Percentiles rank a stretch among this genome's conserved stretches.
phyloP scores from a whole-genome alignment of 2,797 vertebrate genomes.

The Moxostoma hubbsi region DNA sequence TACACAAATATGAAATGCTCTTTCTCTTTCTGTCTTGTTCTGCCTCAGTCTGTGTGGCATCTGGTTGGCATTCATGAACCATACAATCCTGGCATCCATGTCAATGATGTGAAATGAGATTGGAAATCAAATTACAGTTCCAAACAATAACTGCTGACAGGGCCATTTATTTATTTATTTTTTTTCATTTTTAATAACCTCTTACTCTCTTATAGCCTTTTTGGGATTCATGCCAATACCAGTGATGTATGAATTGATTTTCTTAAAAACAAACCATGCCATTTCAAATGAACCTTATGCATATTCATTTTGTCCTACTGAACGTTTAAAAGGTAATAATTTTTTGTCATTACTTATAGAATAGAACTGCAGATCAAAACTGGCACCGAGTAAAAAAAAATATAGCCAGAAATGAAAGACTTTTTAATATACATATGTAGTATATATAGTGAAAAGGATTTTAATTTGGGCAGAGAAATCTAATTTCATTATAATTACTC shows the following conservation, averaged over 20 bases:
- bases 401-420: conserved; percentile 24
- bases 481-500: conserved; percentile 32
- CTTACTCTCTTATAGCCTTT: conserved; percentile 49
- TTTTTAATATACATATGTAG: conserved; percentile 5
- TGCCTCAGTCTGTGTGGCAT: conserved; percentile 12
- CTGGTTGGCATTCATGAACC: conserved; percentile 56
- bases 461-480: conserved; percentile 26
- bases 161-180: conserved; percentile 57
- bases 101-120: conserved; percentile 60
- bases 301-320: conserved; percentile 28
- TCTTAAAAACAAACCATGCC: conserved; percentile 41
- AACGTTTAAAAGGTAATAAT: conserved; percentile 35
- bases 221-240: conserved; percentile 48
- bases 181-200: conserved; percentile 57
- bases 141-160: conserved; percentile 59
- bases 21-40: conserved; percentile 3
- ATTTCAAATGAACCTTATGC: conserved; percentile 46
- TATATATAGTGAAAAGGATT: conserved; percentile 30
- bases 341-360: conserved; percentile 10
- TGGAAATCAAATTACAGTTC: conserved; percentile 59
- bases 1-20: conserved; percentile 3
- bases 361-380: conserved; percentile 20
- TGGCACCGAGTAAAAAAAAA: conserved; percentile 19
- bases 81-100: conserved; percentile 49
- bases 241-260: conserved; percentile 51